These are phyloP conservation scores for Leptinotarsa tumamoca DNA, from an alignment of 2,888 invertebrate genomes.

Conservation along the genomic window DNA sequence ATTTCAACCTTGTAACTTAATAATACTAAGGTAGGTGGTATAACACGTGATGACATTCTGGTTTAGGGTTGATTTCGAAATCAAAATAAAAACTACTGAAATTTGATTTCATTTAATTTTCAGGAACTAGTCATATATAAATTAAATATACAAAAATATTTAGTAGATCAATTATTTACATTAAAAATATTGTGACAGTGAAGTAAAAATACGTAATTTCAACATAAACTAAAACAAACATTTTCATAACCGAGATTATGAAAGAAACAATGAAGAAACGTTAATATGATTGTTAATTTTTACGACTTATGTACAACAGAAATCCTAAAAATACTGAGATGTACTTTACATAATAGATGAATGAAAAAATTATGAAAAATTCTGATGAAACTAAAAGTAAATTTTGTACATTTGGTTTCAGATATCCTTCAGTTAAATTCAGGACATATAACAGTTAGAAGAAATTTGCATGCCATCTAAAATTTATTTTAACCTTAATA, in stretches of 20 bases:
- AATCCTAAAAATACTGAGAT: slow-evolving; percentile 18
- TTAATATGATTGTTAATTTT: slow-evolving; percentile 16
- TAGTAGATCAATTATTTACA: slow-evolving; percentile 20
- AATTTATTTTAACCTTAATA: slow-evolving; percentile 31
- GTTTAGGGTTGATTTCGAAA: no score
- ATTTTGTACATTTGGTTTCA: slow-evolving; percentile 57
- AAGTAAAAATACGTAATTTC: slow-evolving; percentile 11
- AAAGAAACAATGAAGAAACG: background rate
- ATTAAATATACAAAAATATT: slow-evolving; percentile 21
- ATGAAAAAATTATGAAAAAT: slow-evolving; percentile 38
- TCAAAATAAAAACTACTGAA: background rate
- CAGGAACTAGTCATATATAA: slow-evolving; percentile 21
- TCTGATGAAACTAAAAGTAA: slow-evolving; percentile 41
- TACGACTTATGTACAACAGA: slow-evolving; percentile 10
- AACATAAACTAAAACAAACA: slow-evolving; percentile 10
- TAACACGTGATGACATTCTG: no score
- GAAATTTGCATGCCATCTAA: slow-evolving; percentile 48
- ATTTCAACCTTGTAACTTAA: no score
- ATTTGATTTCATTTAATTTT: slow-evolving; percentile 19
- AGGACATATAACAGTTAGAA: slow-evolving; percentile 55
- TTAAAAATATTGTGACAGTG: slow-evolving; percentile 17
- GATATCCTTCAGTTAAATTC: slow-evolving; percentile 53
- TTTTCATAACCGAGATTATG: background rate
- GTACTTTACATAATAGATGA: slow-evolving; percentile 11
- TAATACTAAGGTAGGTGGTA: no score